phyloP scores from a whole-genome alignment of 2,797 vertebrate species.

The Dallia pectoralis region DNA sequence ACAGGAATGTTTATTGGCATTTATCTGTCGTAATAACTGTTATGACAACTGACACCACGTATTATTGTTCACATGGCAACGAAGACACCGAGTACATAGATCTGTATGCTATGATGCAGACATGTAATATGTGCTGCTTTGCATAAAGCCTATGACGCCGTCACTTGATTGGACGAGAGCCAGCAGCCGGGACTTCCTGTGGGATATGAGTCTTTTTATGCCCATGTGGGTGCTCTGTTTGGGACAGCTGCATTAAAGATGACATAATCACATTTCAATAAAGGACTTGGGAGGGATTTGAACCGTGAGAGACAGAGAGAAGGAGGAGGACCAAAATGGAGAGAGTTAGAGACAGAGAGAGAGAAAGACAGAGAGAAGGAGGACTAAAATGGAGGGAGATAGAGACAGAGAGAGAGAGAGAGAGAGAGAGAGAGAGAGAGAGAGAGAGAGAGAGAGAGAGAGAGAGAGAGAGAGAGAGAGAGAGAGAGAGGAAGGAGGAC shows the following conservation, averaged over 20 bases:
- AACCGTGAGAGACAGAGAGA: constrained; percentile 10
- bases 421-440: background rate
- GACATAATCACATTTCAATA: constrained; percentile 36
- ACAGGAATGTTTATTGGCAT: constrained; percentile 65
- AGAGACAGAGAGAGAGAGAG: constrained; percentile 6
- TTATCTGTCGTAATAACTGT: constrained; percentile 71
- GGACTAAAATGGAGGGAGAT: background rate
- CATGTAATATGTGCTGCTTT: constrained; percentile 22
- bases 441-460: constrained; percentile 5
- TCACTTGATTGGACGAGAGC: constrained; percentile 22
- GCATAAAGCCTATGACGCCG: background rate
- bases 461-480: constrained; percentile 10
- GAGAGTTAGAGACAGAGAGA: constrained; percentile 9
- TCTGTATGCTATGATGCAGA: constrained; percentile 36
- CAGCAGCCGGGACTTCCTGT: constrained; percentile 7
- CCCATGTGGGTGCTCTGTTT: constrained; percentile 5
- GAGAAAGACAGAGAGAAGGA: no score
- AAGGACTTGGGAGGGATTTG: constrained; percentile 17
- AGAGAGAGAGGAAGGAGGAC: background rate
- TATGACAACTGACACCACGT: constrained; percentile 71
- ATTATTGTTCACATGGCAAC: constrained; percentile 50
- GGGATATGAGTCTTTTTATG: background rate
- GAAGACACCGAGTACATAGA: constrained; percentile 45
- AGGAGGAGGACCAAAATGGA: background rate
- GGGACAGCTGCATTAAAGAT: constrained; percentile 22